Percentiles rank a stretch among this genome's conserved stretches.
These are phyloP conservation scores for Scatophagus argus DNA, from an alignment of 2,113 vertebrate genomes.

Conservation along the genomic window DNA sequence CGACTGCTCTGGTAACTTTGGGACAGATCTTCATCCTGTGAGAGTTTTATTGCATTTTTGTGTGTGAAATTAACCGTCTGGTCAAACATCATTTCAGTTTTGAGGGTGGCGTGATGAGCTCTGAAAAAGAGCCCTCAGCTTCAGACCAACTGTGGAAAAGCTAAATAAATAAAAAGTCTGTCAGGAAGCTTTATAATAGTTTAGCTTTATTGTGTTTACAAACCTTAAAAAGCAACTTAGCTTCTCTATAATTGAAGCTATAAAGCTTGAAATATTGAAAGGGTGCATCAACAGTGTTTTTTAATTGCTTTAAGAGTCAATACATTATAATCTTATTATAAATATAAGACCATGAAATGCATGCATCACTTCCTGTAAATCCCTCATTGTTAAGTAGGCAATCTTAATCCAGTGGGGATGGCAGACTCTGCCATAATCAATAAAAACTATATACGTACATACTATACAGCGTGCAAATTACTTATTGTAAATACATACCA, in stretches of 20 bases:
- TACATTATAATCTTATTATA: background rate
- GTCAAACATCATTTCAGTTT: conserved; percentile 22
- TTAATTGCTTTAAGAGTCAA: background rate
- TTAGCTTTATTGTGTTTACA: background rate
- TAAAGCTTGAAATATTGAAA: background rate
- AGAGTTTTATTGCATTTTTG: conserved; percentile 29
- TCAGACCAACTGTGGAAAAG: conserved; percentile 32
- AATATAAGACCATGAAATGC: background rate
- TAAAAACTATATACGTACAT: too few relatives aligned
- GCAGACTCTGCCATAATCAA: background rate
- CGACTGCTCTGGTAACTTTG: conserved; percentile 18
- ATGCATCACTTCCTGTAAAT: background rate
- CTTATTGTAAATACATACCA: background rate
- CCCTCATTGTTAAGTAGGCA: background rate
- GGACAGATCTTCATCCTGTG: conserved; percentile 2
- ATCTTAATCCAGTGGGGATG: too few relatives aligned
- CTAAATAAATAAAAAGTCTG: conserved; percentile 6
- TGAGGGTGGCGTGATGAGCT: background rate
- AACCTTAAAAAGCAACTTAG: too few relatives aligned
- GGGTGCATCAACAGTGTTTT: background rate
- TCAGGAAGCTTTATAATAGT: background rate
- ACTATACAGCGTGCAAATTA: background rate
- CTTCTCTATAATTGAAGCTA: background rate
- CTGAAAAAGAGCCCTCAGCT: background rate
- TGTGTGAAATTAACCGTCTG: conserved; percentile 44